phyloP scores from a whole-genome alignment of 2,113 vertebrate species.

The Labeo rohita region DNA sequence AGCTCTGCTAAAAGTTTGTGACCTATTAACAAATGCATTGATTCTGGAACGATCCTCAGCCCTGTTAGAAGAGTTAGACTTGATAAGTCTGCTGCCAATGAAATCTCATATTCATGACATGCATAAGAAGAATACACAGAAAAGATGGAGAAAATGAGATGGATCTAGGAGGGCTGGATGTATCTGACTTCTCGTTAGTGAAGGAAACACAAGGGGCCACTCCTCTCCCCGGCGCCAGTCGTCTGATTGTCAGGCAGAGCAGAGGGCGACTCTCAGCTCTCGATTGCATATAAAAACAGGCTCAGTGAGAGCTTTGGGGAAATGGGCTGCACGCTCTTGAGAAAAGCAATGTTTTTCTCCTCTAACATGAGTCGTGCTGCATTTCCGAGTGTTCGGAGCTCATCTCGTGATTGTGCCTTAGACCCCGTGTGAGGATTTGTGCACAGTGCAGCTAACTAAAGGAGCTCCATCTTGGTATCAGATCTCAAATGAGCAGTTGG shows the following conservation, averaged over 20 bases:
- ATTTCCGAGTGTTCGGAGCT: conserved; percentile 63
- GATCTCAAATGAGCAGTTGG: not conserved
- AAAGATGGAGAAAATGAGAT: not conserved
- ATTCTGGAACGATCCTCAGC: not conserved
- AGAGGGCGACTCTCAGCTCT: conserved; percentile 30
- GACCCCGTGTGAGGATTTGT: conserved; percentile 57
- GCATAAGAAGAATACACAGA: not conserved
- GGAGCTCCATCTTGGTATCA: not conserved
- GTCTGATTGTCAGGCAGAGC: conserved; percentile 46
- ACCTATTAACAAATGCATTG: not conserved
- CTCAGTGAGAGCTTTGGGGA: conserved; percentile 38
- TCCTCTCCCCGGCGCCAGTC: conserved; percentile 36
- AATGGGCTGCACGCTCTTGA: conserved; percentile 52
- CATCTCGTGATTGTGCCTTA: conserved; percentile 64
- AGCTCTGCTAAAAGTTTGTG: not conserved
- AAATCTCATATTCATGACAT: not conserved
- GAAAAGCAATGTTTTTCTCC: conserved; percentile 35
- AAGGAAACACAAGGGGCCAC: conserved; percentile 42
- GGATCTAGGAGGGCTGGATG: not conserved
- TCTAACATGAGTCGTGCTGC: conserved; percentile 27
- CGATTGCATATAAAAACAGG: conserved; percentile 49
- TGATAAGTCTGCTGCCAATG: conserved; percentile 1
- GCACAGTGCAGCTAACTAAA: conserved; percentile 50
- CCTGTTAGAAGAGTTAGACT: not conserved
- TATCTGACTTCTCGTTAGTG: conserved; percentile 33